Percentiles rank a stretch among this genome's conserved stretches.
These are phyloP conservation scores for Dascyllus trimaculatus DNA, from an alignment of 2,113 vertebrate genomes.

Conservation along the genomic window DNA sequence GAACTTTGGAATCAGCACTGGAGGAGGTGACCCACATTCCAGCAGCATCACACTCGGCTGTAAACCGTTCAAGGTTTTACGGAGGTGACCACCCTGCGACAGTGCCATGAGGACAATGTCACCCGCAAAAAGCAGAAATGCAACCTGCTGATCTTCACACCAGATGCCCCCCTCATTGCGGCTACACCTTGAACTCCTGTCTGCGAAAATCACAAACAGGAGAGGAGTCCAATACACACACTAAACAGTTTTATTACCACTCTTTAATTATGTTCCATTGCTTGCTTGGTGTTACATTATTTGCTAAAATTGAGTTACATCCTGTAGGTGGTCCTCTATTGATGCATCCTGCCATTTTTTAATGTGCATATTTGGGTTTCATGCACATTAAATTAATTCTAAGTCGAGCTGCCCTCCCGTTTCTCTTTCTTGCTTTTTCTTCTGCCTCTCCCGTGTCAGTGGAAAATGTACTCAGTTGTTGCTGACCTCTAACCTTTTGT, in stretches of 20 bases:
- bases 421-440: slow-evolving; percentile 20
- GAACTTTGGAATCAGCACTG: too few relatives aligned
- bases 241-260: not conserved
- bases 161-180: too few relatives aligned
- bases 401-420: slow-evolving; percentile 10
- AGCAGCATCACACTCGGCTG: too few relatives aligned
- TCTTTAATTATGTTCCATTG: slow-evolving; percentile 39
- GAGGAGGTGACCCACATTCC: too few relatives aligned
- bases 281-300: slow-evolving; percentile 15
- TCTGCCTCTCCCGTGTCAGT: slow-evolving; percentile 21
- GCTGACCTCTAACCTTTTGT: slow-evolving; percentile 49
- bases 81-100: too few relatives aligned
- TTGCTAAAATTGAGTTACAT: slow-evolving; percentile 20
- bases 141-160: too few relatives aligned
- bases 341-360: not conserved
- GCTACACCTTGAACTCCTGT: too few relatives aligned
- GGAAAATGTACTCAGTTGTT: slow-evolving; percentile 40
- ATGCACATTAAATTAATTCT: slow-evolving; percentile 4
- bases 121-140: too few relatives aligned
- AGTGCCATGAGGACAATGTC: too few relatives aligned
- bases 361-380: slow-evolving; percentile 20
- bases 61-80: too few relatives aligned
- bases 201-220: too few relatives aligned
- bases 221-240: too few relatives aligned
- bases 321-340: not conserved